Percentiles rank a stretch among this genome's conserved stretches.
Conservation (phyloP, 2,113 vertebrate species). For the Cynoglossus semilaevis region DNA sequence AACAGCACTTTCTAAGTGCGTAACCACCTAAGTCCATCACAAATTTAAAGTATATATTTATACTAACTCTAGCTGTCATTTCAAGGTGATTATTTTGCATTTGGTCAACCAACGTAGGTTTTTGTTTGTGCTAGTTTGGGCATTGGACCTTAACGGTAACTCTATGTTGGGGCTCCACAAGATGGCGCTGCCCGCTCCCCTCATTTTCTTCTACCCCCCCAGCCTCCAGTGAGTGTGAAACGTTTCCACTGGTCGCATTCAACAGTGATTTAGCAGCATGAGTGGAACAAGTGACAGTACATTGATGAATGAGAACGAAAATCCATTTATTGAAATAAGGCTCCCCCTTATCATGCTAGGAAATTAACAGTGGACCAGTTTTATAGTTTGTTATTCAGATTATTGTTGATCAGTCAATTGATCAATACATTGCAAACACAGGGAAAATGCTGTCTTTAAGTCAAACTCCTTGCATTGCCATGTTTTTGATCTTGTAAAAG, state of each 20-base stretch:
- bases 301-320: neutral
- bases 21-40: too few relatives aligned
- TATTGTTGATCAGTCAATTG: too few relatives aligned
- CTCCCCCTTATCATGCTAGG: neutral
- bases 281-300: neutral
- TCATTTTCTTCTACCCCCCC: neutral
- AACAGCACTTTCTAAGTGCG: neutral
- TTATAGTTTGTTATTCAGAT: too few relatives aligned
- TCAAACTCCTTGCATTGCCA: too few relatives aligned
- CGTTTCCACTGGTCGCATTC: neutral
- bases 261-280: neutral
- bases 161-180: constrained; percentile 33
- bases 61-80: neutral
- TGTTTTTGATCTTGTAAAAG: too few relatives aligned
- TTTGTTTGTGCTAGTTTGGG: neutral
- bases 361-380: neutral
- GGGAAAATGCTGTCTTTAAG: too few relatives aligned
- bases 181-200: constrained; percentile 44
- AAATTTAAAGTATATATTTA: too few relatives aligned
- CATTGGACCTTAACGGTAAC: constrained; percentile 2
- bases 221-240: neutral
- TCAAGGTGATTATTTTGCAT: neutral
- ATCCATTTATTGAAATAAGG: neutral
- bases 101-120: neutral
- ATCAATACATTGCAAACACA: too few relatives aligned